These are phyloP conservation scores for Marcusenius ussheri DNA, from an alignment of 2,113 vertebrate species.

Conservation along the genomic window DNA sequence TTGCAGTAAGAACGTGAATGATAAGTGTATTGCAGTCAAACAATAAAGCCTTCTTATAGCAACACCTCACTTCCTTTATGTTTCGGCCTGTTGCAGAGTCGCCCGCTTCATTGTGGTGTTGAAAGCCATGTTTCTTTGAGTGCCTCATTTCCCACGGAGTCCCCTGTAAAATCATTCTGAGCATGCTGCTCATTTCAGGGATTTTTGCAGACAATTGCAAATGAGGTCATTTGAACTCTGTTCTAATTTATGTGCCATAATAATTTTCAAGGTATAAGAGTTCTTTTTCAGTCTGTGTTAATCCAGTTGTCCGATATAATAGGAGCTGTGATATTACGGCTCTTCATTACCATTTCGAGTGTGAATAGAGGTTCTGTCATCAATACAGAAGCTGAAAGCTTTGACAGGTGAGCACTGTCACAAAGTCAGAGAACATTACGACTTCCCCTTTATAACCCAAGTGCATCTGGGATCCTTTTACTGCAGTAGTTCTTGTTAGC, in stretches of 20 bases:
- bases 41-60: constrained; percentile 19
- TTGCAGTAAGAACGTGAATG: constrained; percentile 9
- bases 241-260: constrained; percentile 15
- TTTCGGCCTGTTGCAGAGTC: not conserved
- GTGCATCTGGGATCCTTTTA: not conserved
- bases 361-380: not conserved
- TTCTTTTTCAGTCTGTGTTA: constrained; percentile 2
- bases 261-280: constrained; percentile 19
- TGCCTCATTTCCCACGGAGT: not conserved
- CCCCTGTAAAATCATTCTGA: not conserved
- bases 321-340: not conserved
- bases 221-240: constrained; percentile 19
- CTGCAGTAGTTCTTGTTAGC: not conserved
- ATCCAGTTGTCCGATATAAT: not conserved
- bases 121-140: not conserved
- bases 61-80: constrained; percentile 10
- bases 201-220: constrained; percentile 16
- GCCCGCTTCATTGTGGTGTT: not conserved
- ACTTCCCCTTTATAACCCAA: not conserved
- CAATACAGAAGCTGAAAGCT: not conserved
- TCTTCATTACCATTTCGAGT: not conserved
- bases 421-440: not conserved
- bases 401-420: not conserved
- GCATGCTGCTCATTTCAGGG: not conserved
- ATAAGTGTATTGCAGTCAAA: constrained; percentile 21